phyloP scores from a whole-genome alignment of 2,113 vertebrate species.

The Gasterosteus nipponicus region DNA sequence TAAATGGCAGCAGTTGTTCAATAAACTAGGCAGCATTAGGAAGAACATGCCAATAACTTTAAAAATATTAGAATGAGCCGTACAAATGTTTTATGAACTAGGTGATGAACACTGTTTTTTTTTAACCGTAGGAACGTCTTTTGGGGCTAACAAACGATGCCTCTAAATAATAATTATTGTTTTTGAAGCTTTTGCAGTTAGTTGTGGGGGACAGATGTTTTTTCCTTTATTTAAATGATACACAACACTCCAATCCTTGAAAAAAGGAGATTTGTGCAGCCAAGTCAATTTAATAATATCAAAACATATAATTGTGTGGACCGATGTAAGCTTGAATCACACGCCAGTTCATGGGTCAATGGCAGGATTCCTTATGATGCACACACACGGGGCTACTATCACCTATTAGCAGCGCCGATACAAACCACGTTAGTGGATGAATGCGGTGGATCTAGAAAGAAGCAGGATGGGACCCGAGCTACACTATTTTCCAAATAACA shows the following conservation, averaged over 20 bases:
- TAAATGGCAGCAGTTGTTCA: conserved; percentile 8
- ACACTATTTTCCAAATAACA: background rate
- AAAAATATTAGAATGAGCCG: background rate
- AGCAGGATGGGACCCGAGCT: background rate
- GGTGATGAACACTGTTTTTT: background rate
- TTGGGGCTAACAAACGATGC: background rate
- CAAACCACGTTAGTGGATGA: background rate
- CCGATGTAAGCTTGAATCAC: background rate
- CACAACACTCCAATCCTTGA: background rate
- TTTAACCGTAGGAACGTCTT: background rate
- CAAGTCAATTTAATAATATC: background rate
- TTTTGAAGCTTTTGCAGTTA: background rate
- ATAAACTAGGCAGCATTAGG: background rate
- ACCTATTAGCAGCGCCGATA: background rate
- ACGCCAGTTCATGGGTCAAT: background rate
- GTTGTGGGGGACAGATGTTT: background rate
- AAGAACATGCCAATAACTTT: background rate
- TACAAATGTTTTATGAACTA: background rate
- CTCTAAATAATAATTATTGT: background rate
- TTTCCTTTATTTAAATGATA: background rate
- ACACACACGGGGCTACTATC: no score
- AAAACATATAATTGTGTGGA: background rate
- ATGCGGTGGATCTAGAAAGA: background rate
- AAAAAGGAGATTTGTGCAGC: background rate
- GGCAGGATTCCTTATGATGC: background rate